phyloP scores from a whole-genome alignment of 2,888 invertebrate genomes.

The Pimpla rufipes region DNA sequence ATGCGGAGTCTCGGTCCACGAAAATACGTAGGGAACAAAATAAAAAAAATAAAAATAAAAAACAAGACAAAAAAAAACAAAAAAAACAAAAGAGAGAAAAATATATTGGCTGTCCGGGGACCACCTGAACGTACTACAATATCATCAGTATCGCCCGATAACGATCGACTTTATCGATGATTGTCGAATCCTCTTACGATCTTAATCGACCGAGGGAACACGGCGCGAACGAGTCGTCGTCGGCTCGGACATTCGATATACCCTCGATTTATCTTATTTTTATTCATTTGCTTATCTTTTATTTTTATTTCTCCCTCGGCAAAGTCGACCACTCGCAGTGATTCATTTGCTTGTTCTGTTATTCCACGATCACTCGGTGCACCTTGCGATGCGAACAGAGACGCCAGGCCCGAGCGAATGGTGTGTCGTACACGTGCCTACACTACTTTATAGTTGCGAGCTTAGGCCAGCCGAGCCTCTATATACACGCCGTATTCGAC shows the following conservation, averaged over 20 bases:
- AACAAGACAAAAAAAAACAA: background rate
- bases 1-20: conserved; percentile 10
- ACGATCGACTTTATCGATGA: conserved; percentile 61
- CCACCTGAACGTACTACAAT: conserved; percentile 14
- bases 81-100: background rate
- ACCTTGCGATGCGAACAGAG: conserved; percentile 59
- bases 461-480: conserved; percentile 5
- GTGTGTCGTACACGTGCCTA: conserved; percentile 43
- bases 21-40: background rate
- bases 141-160: conserved; percentile 51
- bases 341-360: conserved; percentile 45
- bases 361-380: conserved; percentile 39
- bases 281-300: background rate
- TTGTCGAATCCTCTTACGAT: conserved; percentile 59
- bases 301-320: background rate
- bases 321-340: background rate
- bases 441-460: conserved; percentile 61
- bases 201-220: conserved; percentile 57
- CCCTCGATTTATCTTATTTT: conserved; percentile 23
- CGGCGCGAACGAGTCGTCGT: conserved; percentile 33
- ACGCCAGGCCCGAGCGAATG: conserved; percentile 49
- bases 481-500: conserved; percentile 33
- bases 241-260: conserved; percentile 17
- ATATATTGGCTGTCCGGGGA: background rate
- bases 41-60: background rate